Evolutionary conservation across 2,888 invertebrate genomes (phyloP), one percentile per base, ranked within the genome.

Genomic region (Itoplectis maculator): DNA sequence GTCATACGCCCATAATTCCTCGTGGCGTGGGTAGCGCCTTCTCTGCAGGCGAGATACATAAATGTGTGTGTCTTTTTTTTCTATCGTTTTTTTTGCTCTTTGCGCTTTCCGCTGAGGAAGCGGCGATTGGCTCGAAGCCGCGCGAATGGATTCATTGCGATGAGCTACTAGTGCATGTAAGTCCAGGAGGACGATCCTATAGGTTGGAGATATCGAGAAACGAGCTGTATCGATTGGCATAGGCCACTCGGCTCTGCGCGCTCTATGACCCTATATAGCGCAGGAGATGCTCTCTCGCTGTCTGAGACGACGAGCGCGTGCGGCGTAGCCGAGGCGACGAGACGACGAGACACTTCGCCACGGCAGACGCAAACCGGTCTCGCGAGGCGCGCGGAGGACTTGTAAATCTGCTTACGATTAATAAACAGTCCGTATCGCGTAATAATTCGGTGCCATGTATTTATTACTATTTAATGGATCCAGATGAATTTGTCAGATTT

Each of bases 1-100:
- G 68, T 74, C 73, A 74, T 74, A 63, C 79, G 73, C 29, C 79
- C 74, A 68, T 74, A 69, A n/a, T 65, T 23, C 54, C 54, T 61
- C 61, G 35, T 5, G 29, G 80, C 54, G 77, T 74, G 78, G 61
- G 74, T 63, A 65, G 15, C 47, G 18, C 13, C 23, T 29, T 29
- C 29, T 2, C 29, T 5, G 29, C 29, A n/a, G n/a, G 13, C 40
- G 56, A 69, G 73, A 70, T 37, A 51, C n/a, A 42, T 23, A 1
- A 15, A 20, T 73, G 11, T 40, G n/a, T 29, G 18, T 40, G 8
- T n/a, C 20, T 63, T 35, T 23, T 35, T 42, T 63, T 54, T 49
- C 37, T 47, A 35, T 47, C 5, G 18, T 37, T 49, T 11, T 37
- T 49, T 59, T 40, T 23, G 23, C 20, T 63, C 20, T 20, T 63